These are phyloP conservation scores for Drosophila mayaguana DNA, from an alignment of 2,888 invertebrate genomes.

Conservation along the genomic window DNA sequence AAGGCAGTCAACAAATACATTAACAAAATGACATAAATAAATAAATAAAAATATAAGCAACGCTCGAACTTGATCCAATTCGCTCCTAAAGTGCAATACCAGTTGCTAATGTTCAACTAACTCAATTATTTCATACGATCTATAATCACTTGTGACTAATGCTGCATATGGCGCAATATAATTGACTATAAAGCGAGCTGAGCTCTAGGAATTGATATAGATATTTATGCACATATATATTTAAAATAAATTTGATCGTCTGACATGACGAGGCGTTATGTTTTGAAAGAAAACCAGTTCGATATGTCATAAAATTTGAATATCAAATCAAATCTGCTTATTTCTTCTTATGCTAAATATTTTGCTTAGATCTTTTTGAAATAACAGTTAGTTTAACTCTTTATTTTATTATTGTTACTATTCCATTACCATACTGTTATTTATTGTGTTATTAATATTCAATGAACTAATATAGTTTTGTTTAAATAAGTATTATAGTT, in stretches of 20 bases:
- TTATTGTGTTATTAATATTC: not conserved
- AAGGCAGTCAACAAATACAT: slow-evolving; percentile 53
- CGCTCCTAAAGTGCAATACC: slow-evolving; percentile 47
- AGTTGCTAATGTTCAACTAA: slow-evolving; percentile 41
- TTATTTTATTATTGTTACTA: not conserved
- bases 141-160: slow-evolving; percentile 4
- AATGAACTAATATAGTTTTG: not conserved
- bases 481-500: not conserved
- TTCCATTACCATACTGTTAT: not conserved
- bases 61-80: slow-evolving; percentile 73
- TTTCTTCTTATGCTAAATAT: not conserved
- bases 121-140: slow-evolving; percentile 17
- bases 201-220: not conserved
- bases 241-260: not conserved
- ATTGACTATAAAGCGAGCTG: not conserved
- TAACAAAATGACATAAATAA: not conserved
- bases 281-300: slow-evolving; percentile 6
- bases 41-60: slow-evolving; percentile 16
- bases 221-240: not conserved
- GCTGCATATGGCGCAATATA: slow-evolving; percentile 4
- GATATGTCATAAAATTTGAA: not conserved
- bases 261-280: not conserved
- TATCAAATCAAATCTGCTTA: not conserved
- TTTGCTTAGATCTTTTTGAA: too few species aligned
- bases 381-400: not conserved